Percentiles rank a stretch among this genome's conserved stretches.
phyloP scores from a whole-genome alignment of 2,113 vertebrate species.

The Aphelocoma coerulescens region DNA sequence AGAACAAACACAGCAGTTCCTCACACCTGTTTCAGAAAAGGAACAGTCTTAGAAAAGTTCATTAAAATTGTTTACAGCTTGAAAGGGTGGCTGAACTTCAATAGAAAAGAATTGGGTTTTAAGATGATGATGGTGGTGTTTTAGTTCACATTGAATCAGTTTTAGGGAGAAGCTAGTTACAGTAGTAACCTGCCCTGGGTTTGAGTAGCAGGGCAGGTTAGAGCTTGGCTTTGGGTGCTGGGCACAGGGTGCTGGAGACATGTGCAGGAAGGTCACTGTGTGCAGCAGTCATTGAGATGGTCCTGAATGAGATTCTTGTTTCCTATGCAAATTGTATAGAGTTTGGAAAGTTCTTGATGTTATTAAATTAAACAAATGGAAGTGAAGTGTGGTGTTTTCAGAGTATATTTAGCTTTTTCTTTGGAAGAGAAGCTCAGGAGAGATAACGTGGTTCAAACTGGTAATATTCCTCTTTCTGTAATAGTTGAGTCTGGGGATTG shows the following conservation, averaged over 20 bases:
- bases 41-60: not conserved
- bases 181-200: not conserved
- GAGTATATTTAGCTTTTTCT: not conserved
- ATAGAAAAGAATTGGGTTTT: not conserved
- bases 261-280: not conserved
- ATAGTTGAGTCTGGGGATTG: not conserved
- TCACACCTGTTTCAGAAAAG: not conserved
- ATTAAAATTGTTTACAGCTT: not conserved
- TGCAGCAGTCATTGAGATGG: not conserved
- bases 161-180: not conserved
- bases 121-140: not conserved
- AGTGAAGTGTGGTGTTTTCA: not conserved
- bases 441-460: not conserved
- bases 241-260: accelerated
- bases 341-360: not conserved
- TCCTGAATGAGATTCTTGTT: not conserved
- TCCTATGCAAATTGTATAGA: not conserved
- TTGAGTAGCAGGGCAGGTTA: not conserved
- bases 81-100: not conserved
- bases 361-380: not conserved
- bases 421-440: not conserved
- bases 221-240: not conserved
- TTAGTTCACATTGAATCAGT: not conserved
- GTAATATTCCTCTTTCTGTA: not conserved
- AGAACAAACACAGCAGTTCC: not conserved